phyloP scores from a whole-genome alignment of 2,888 invertebrate genomes.

The Tachina grossa region DNA sequence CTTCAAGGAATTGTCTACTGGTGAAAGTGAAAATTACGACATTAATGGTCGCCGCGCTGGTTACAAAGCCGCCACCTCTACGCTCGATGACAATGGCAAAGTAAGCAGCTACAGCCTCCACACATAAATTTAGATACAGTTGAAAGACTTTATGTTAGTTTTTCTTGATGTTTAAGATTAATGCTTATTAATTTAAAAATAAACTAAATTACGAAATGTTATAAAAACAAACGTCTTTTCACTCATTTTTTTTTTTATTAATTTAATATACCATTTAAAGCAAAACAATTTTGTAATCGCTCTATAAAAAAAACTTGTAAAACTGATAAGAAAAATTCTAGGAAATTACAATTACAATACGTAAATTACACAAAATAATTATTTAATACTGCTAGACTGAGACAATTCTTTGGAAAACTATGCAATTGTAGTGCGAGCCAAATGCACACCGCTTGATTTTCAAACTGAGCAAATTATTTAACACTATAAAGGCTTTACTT shows the following conservation, averaged over 20 bases:
- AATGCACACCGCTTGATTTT: not conserved
- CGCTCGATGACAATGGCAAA: constrained; percentile 86
- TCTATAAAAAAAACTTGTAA: not conserved
- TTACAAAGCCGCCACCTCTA: constrained; percentile 84
- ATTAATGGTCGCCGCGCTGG: constrained; percentile 84
- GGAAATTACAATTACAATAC: constrained; percentile 7
- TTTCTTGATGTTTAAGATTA: constrained; percentile 40
- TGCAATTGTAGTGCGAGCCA: no score
- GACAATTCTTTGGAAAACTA: not conserved
- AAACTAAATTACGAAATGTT: constrained; percentile 49
- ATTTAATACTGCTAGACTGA: constrained; percentile 9
- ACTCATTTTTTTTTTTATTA: not conserved
- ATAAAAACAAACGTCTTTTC: constrained; percentile 4
- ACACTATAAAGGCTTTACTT: not conserved
- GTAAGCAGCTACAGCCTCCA: constrained; percentile 84
- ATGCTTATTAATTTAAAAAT: constrained; percentile 49
- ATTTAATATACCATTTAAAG: not conserved
- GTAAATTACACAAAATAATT: constrained; percentile 5
- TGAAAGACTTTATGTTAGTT: not conserved
- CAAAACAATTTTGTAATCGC: constrained; percentile 43
- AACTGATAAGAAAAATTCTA: constrained; percentile 59
- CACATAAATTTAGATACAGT: constrained; percentile 74
- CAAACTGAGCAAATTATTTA: constrained; percentile 24
- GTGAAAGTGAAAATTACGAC: constrained; percentile 82
- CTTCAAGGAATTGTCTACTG: constrained; percentile 81